These are phyloP conservation scores for Cairina moschata DNA, from an alignment of 2,113 vertebrate species.

Conservation along the genomic window DNA sequence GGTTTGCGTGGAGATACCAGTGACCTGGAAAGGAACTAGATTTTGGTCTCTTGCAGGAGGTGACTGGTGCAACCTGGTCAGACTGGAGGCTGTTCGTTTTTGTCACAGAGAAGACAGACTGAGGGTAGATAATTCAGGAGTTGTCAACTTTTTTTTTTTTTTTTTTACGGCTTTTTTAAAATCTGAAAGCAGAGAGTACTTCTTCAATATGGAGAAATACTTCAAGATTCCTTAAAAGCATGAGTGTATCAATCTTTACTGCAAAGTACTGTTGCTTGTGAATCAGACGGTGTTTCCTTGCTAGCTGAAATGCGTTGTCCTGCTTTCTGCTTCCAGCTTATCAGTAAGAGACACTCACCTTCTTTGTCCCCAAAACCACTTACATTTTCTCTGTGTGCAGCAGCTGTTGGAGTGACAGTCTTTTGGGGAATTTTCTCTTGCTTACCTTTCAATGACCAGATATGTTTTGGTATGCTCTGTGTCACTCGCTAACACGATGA, in stretches of 20 bases:
- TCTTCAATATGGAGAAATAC: not conserved
- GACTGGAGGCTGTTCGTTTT: not conserved
- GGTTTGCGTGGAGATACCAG: not conserved
- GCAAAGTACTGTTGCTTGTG: not conserved
- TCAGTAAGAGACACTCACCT: not conserved
- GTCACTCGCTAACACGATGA: not conserved
- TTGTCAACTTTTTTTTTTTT: not conserved
- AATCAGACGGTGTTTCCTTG: fast-evolving
- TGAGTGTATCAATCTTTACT: fast-evolving
- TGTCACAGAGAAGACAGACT: not conserved
- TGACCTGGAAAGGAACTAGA: not conserved
- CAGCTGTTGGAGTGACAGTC: not conserved
- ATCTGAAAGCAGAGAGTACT: not conserved
- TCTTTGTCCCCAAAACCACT: not conserved
- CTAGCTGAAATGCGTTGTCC: not conserved
- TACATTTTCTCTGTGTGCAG: not conserved
- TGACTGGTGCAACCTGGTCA: fast-evolving
- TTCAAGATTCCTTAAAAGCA: not conserved
- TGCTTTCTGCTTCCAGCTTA: not conserved
- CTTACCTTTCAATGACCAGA: not conserved
- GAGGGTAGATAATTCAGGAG: not conserved
- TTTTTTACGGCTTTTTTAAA: not conserved
- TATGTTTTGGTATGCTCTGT: not conserved
- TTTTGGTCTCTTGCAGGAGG: not conserved
- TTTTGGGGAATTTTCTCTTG: not conserved